Evolutionary conservation across 2,888 invertebrate genomes (phyloP), one percentile per base, ranked within the genome.

Genomic region (Anthoptus insignis): DNA sequence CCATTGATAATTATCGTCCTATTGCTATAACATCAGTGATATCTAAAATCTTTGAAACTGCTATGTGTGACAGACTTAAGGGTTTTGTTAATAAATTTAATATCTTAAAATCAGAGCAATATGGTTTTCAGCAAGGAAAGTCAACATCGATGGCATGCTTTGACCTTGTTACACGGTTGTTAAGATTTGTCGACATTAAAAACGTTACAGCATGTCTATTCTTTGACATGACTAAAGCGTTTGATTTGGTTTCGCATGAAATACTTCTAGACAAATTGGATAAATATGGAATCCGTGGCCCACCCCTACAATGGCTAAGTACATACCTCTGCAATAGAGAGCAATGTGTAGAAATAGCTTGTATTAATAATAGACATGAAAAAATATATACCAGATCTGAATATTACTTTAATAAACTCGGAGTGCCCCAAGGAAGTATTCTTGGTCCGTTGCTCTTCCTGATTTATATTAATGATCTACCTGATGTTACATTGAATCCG

Each of bases 41-140:
- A 8, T 47, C 58, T 13, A 59, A 59, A 49, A 49, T 59, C 24
- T 58, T 58, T 19, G 58, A 58, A 45, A 45, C 9, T 14, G 58
- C 29, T 4, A 58, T 58, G 45, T 27, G 14, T 19, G 27, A 24
- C 11, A 45, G 49, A 21, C 21, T 59, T n/a, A 47, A 32, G 13
- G 21, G 27, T 2, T 59, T 59, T 22, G 34, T 45, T 29, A 34
- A 59, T 29, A 59, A 59, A 49, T 34, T 29, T 9, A 34, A 47
- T n/a, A 49, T 59, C 21, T 19, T 59, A 7, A 13, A 59, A n/a
- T 34, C 34, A 19, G 19, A 16, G 21, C 58, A 59, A 59, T 47
- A 59, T 22, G 58, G 58, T 1, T 59, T 59, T 34, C 29, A 47
- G 13, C 27, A 59, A 49, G 47, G 47, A 8, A 45, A 47, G 11